phyloP scores from a whole-genome alignment of 2,888 invertebrate species.

The Patella pellucida region DNA sequence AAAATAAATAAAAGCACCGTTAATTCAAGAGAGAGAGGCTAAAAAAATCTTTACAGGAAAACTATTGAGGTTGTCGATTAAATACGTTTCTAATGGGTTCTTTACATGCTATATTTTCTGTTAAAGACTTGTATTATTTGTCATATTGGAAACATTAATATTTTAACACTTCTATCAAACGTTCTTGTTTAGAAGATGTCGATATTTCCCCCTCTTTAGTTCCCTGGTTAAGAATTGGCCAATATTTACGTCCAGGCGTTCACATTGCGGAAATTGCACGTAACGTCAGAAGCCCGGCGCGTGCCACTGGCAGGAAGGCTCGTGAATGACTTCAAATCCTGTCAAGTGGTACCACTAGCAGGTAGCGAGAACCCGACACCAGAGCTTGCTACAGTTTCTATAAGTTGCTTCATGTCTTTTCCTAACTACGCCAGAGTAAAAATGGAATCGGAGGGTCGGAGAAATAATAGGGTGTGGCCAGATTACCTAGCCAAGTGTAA shows the following conservation, averaged over 20 bases:
- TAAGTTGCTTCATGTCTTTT: conserved; percentile 9
- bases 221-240: background rate
- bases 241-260: background rate
- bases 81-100: too few species aligned
- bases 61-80: too few species aligned
- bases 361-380: background rate
- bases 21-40: too few species aligned
- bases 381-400: background rate
- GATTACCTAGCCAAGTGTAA: background rate
- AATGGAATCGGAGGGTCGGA: conserved; percentile 25
- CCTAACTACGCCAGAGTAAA: conserved; percentile 28
- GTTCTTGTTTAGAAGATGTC: conserved; percentile 2
- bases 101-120: too few species aligned
- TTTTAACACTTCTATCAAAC: background rate
- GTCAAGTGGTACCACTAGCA: conserved; percentile 13
- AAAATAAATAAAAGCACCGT: too few species aligned
- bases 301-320: conserved; percentile 18
- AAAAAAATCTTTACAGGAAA: too few species aligned
- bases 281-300: conserved; percentile 13
- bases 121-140: background rate
- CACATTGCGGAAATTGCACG: conserved; percentile 1
- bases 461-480: conserved; percentile 15
- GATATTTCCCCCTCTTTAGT: background rate
- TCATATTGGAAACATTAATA: conserved; percentile 5
- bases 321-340: conserved; percentile 15